These are phyloP conservation scores for Barbus barbus DNA, from an alignment of 2,113 vertebrate genomes.

Conservation along the genomic window DNA sequence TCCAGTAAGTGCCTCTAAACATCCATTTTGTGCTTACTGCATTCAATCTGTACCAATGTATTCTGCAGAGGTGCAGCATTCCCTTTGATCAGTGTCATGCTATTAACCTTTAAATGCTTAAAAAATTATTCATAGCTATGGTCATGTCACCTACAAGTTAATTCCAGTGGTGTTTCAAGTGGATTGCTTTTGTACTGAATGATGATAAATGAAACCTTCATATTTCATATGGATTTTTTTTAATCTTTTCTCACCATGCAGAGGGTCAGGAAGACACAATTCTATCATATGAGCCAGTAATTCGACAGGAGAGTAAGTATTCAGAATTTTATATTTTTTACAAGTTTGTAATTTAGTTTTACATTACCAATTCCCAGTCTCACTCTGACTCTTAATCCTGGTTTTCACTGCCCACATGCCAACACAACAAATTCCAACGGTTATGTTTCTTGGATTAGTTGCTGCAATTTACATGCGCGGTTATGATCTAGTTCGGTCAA, in stretches of 20 bases:
- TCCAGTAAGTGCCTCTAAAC: conserved; percentile 88
- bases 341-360: too few species aligned
- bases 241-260: conserved; percentile 70
- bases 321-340: too few species aligned
- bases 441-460: neutral
- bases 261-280: conserved; percentile 98
- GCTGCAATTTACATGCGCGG: neutral
- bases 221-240: neutral
- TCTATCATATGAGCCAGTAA: conserved; percentile 96
- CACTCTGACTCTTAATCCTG: neutral
- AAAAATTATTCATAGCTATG: neutral
- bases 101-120: neutral
- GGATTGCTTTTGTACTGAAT: neutral
- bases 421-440: neutral
- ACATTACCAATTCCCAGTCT: neutral
- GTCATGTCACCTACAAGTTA: neutral
- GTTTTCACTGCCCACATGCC: neutral
- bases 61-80: neutral
- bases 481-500: neutral
- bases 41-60: too few species aligned
- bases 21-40: conserved; percentile 16
- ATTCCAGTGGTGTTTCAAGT: neutral
- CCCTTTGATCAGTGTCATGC: neutral
- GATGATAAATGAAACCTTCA: neutral
- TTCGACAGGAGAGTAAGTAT: conserved; percentile 96